These are phyloP conservation scores for Chouioia cunea DNA, from an alignment of 2,888 invertebrate species.

Conservation along the genomic window DNA sequence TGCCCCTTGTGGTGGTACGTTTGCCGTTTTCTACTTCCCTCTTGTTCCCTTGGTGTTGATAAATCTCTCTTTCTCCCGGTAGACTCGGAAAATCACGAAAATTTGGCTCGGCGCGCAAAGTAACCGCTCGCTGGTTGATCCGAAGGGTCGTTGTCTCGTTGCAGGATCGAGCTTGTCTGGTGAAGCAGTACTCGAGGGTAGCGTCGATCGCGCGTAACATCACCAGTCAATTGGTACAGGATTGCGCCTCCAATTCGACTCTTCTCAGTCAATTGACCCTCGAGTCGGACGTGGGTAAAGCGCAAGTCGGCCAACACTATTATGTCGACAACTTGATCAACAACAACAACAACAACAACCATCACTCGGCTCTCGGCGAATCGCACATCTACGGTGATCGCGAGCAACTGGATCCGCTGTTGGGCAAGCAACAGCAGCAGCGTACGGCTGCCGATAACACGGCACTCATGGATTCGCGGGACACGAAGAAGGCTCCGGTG, in stretches of 20 bases:
- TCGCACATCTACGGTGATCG: slow-evolving; percentile 61
- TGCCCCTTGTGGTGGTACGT: too few relatives aligned
- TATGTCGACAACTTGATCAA: slow-evolving; percentile 64
- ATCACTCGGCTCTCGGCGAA: slow-evolving; percentile 53
- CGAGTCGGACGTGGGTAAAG: slow-evolving; percentile 28
- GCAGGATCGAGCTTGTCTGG: slow-evolving; percentile 61
- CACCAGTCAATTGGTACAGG: slow-evolving; percentile 57
- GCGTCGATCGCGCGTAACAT: slow-evolving; percentile 56
- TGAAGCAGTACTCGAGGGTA: slow-evolving; percentile 62
- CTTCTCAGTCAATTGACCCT: slow-evolving; percentile 64
- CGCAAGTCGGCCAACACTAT: slow-evolving; percentile 52
- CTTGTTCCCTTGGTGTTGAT: too few relatives aligned
- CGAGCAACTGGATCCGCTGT: slow-evolving; percentile 59
- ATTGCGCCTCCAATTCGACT: slow-evolving; percentile 64
- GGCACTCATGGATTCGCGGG: slow-evolving; percentile 53
- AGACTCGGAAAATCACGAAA: too few relatives aligned
- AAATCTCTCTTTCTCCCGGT: too few relatives aligned
- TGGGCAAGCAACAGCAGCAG: slow-evolving; percentile 41
- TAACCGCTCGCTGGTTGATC: too few relatives aligned
- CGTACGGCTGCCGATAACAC: slow-evolving; percentile 36
- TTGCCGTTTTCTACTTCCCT: too few relatives aligned
- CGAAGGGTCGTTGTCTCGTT: too few relatives aligned
- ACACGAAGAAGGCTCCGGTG: slow-evolving; percentile 45
- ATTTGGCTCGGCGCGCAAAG: too few relatives aligned
- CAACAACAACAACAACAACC: slow-evolving; percentile 59